Evolutionary conservation across 2,888 invertebrate species (phyloP).

Genomic region (Allygus modestus): DNA sequence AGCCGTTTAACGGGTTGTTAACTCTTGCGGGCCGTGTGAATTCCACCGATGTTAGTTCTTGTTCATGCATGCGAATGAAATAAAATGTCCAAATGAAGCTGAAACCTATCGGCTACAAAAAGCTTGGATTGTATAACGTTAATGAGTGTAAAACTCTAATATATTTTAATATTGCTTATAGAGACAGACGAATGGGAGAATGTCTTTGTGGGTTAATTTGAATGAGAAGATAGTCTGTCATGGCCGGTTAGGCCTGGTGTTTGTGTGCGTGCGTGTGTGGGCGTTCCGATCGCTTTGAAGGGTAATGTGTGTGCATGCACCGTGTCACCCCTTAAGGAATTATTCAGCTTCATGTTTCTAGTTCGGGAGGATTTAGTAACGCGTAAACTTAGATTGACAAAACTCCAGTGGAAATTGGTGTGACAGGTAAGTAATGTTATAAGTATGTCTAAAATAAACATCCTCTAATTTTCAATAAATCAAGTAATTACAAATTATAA

Average conservation of each 20-base stretch:
- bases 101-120: slow-evolving; percentile 11
- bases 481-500: no score
- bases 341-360: background rate
- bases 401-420: no score
- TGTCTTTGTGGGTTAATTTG: slow-evolving; percentile 58
- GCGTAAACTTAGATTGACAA: no score
- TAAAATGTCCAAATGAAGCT: slow-evolving; percentile 12
- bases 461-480: no score
- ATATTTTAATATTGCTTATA: background rate
- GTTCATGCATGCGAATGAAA: background rate
- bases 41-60: background rate
- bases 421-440: no score
- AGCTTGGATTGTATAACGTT: background rate
- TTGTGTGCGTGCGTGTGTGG: background rate
- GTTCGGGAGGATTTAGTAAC: background rate
- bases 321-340: slow-evolving; percentile 17
- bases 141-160: slow-evolving; percentile 17
- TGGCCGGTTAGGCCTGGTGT: background rate
- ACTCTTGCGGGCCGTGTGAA: background rate
- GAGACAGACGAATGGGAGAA: slow-evolving; percentile 17
- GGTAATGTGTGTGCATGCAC: background rate
- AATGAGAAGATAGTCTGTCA: background rate
- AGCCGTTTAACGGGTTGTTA: background rate
- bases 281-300: background rate
- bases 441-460: no score